Conservation (phyloP, 2,888 invertebrate species). For the Ischnura elegans region DNA sequence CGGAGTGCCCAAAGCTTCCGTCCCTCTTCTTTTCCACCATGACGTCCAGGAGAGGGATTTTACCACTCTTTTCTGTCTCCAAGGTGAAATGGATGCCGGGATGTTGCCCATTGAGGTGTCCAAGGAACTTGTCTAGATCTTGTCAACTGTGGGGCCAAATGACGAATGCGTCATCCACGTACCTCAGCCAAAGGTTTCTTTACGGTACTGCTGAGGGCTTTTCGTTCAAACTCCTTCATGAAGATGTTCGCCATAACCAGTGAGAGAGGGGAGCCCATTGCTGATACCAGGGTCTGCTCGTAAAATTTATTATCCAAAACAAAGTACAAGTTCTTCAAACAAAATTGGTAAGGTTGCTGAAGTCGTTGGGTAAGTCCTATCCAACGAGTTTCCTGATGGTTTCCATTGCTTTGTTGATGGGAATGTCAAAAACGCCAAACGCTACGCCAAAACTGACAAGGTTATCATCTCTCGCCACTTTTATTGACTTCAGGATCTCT, state of each 20-base stretch:
- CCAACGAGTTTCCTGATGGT: neutral
- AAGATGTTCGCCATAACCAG: neutral
- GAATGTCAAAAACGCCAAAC: neutral
- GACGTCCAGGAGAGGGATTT: no score
- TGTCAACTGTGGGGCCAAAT: no score
- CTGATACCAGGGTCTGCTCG: neutral
- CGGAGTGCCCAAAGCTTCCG: no score
- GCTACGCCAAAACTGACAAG: no score
- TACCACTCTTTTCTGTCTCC: no score
- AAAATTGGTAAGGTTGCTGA: neutral
- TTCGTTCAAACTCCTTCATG: neutral
- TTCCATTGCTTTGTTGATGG: neutral
- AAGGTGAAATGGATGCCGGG: no score
- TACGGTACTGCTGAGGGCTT: neutral
- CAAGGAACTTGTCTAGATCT: no score
- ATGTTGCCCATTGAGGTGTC: no score
- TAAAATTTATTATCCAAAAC: neutral
- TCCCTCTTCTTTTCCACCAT: no score
- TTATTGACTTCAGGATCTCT: no score
- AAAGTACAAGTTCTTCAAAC: neutral
- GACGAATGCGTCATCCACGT: no score
- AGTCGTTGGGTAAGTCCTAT: neutral
- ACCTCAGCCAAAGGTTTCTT: neutral
- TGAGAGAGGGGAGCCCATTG: neutral
- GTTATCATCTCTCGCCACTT: no score